Evolutionary conservation across 2,888 invertebrate genomes (phyloP), one percentile per base, ranked within the genome.

Genomic region (Emmelina monodactyla): DNA sequence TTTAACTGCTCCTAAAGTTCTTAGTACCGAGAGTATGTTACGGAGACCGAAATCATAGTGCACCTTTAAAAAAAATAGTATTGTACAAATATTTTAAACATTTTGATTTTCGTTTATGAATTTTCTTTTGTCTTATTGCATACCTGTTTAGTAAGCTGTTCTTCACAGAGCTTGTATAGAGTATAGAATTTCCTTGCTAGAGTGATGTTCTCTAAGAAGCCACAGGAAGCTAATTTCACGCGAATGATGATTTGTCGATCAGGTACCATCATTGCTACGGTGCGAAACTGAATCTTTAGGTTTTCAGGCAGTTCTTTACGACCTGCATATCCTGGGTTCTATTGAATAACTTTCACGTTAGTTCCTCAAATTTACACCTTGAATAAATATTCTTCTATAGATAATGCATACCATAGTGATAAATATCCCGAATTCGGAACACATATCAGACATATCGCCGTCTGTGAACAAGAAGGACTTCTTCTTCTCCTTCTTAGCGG

Each of bases 231-330:
- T 33, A 97, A 73, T 72, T 97, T 97, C 1, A 97, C 97, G 43
- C 97, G 82, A 47, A 97, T 97, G 54, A 97, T 97, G 55, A 97
- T 97, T 72, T 96, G 97, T 39, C 97, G 80, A 65, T 97, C 97
- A 0, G 97, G 97, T 11, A 97, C 97, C 97, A 97, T 97, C 97
- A 97, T 97, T 28, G 97, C 95, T 0, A 97, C 97, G 0, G 96
- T 96, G 35, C 97, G 87, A 70, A 97, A 97, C 70, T 97, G 97
- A 51, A 97, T 95, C 82, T 97, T 97, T 46, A 97, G 81, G 73
- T 97, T 97, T 75, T 97, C 97, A 0, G 97, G 97, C 32, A 97
- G 68, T 62, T 97, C 97, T 55, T 97, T 97, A 37, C 97, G 86
- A 1, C 97, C 97, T 16, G 97, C 97, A 60, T 97, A 97, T 1